These are phyloP conservation scores for Luidia sarsii DNA, from an alignment of 53 echinoderm and acorn worm species.

Conservation along the genomic window DNA sequence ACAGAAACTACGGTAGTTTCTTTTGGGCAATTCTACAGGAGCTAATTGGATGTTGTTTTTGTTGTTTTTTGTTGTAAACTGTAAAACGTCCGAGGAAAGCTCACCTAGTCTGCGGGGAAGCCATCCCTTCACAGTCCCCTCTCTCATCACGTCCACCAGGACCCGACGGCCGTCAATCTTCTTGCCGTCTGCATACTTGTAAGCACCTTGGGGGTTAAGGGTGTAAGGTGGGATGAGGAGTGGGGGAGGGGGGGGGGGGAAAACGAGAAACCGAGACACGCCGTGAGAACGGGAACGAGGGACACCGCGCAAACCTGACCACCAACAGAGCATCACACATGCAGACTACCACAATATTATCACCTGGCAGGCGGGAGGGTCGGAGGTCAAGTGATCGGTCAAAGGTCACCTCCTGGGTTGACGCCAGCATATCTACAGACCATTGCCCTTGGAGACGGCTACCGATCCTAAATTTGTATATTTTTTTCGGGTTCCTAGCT, in stretches of 20 bases:
- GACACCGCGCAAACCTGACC: background rate
- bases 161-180: constrained; percentile 91
- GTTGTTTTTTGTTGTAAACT: no score
- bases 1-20: no score
- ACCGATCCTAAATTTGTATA: no score
- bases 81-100: constrained; percentile 24
- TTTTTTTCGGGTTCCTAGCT: no score
- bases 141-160: constrained; percentile 93
- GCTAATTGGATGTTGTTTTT: no score
- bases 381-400: constrained; percentile 33
- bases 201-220: constrained; percentile 88
- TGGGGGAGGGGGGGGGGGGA: background rate
- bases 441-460: no score
- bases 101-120: constrained; percentile 86
- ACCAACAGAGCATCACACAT: constrained; percentile 1
- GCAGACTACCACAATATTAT: constrained; percentile 46
- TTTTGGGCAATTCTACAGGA: no score
- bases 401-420: no score
- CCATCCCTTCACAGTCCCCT: constrained; percentile 97
- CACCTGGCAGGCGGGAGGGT: constrained; percentile 30
- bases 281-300: background rate
- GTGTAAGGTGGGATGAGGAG: no score
- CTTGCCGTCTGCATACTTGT: constrained; percentile 98
- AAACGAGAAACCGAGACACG: no score
- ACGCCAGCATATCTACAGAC: no score